Percentiles rank a stretch among this genome's conserved stretches.
phyloP scores from a whole-genome alignment of 2,888 invertebrate genomes.

The Dicyrtomina minuta region DNA sequence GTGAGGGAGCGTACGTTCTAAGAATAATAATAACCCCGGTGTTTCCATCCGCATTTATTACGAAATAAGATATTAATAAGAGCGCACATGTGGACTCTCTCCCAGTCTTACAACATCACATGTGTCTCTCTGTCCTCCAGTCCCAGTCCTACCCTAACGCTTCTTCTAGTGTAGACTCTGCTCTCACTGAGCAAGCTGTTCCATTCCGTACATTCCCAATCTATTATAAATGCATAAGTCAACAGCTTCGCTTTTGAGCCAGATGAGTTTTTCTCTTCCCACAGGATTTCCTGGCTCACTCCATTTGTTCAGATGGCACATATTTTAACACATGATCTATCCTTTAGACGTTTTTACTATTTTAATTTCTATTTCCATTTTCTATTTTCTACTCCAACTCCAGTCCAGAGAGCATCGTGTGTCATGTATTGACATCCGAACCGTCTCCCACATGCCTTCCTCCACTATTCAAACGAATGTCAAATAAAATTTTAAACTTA shows the following conservation, averaged over 20 bases:
- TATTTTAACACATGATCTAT: neutral
- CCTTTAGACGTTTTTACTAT: no score
- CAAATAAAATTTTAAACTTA: no score
- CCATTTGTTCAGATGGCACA: neutral
- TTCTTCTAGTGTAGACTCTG: neutral
- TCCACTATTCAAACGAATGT: no score
- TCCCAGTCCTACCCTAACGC: slow-evolving; percentile 3
- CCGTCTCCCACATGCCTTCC: no score
- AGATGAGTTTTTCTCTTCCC: neutral
- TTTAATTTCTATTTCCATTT: no score
- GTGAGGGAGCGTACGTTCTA: neutral
- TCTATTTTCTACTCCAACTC: no score
- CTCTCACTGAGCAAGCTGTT: neutral
- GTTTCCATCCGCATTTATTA: no score
- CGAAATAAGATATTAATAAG: no score
- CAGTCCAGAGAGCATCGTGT: no score
- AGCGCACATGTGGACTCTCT: no score
- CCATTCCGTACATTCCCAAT: no score
- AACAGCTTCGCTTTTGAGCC: neutral
- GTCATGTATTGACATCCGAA: no score
- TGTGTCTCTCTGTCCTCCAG: neutral
- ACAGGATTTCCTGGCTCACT: slow-evolving; percentile 4
- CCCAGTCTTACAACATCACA: slow-evolving; percentile 3
- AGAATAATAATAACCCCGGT: slow-evolving; percentile 3
- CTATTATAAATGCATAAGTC: neutral